These are phyloP conservation scores for Balanococcus diminutus DNA, from an alignment of 2,888 invertebrate species.

Conservation along the genomic window DNA sequence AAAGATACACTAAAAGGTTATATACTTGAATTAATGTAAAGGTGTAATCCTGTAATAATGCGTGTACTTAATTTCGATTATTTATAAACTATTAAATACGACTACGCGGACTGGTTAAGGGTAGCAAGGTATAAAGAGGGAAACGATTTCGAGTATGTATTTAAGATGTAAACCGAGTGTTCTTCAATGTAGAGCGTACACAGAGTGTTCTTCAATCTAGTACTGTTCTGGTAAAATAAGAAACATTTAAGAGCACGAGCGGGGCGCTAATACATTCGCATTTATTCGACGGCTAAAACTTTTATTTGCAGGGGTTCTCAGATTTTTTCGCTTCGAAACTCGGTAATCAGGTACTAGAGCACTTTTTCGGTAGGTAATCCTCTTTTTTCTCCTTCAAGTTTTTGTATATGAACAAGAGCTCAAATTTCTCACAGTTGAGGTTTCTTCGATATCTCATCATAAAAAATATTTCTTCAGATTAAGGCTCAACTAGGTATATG, in stretches of 20 bases:
- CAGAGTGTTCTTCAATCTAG: slow-evolving; percentile 51
- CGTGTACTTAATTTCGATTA: slow-evolving; percentile 53
- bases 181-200: slow-evolving; percentile 49
- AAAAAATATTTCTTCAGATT: too few relatives aligned
- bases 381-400: not conserved
- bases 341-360: not conserved
- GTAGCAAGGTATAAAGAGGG: slow-evolving; percentile 48
- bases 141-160: slow-evolving; percentile 54
- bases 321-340: not conserved
- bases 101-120: slow-evolving; percentile 47
- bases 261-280: slow-evolving; percentile 51
- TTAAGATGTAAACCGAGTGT: slow-evolving; percentile 53
- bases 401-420: not conserved
- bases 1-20: slow-evolving; percentile 40
- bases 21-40: slow-evolving; percentile 50
- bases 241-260: slow-evolving; percentile 52
- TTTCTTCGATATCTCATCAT: too few relatives aligned
- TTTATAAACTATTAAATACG: slow-evolving; percentile 54
- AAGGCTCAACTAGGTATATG: too few relatives aligned
- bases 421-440: too few relatives aligned
- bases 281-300: slow-evolving; percentile 46
- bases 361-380: not conserved
- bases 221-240: slow-evolving; percentile 52
- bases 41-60: slow-evolving; percentile 53
- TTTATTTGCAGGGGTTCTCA: slow-evolving; percentile 41